phyloP scores from a whole-genome alignment of 1,140 invertebrate species.

The Cydia splendana region DNA sequence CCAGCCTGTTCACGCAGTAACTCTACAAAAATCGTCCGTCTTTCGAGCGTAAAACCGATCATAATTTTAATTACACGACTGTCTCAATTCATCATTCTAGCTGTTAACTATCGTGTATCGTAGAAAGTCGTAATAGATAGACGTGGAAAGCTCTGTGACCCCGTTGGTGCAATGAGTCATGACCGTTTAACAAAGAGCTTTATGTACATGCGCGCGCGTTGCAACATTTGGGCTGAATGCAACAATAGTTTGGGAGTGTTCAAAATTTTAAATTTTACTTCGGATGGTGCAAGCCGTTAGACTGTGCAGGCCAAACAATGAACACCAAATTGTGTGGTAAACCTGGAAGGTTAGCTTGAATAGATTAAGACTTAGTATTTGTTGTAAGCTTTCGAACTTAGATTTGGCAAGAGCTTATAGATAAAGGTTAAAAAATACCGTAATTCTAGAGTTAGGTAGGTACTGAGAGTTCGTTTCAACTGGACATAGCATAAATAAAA shows the following conservation, averaged over 20 bases:
- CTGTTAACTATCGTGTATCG: slow-evolving; percentile 16
- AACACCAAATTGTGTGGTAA: not conserved
- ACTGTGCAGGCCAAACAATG: not conserved
- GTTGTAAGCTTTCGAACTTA: too few relatives aligned
- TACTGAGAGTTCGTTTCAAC: too few relatives aligned
- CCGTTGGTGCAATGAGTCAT: slow-evolving; percentile 48
- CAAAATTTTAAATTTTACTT: slow-evolving; percentile 1
- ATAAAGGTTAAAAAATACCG: too few relatives aligned
- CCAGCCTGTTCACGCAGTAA: not conserved
- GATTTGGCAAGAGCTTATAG: too few relatives aligned
- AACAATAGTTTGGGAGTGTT: slow-evolving; percentile 20
- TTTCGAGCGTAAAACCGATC: not conserved
- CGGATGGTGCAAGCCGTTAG: not conserved
- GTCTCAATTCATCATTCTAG: slow-evolving; percentile 20
- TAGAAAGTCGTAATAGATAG: slow-evolving; percentile 51
- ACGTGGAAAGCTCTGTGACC: slow-evolving; percentile 58
- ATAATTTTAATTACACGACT: slow-evolving; percentile 5
- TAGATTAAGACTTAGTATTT: too few relatives aligned
- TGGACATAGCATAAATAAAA: too few relatives aligned
- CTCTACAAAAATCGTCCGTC: slow-evolving; percentile 9
- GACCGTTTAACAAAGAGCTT: slow-evolving; percentile 38
- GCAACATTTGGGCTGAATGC: slow-evolving; percentile 17
- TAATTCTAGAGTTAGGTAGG: too few relatives aligned
- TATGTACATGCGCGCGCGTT: slow-evolving; percentile 18
- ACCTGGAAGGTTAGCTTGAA: not conserved